phyloP scores from a whole-genome alignment of 2,888 invertebrate species.

The Mythimna vitellina region DNA sequence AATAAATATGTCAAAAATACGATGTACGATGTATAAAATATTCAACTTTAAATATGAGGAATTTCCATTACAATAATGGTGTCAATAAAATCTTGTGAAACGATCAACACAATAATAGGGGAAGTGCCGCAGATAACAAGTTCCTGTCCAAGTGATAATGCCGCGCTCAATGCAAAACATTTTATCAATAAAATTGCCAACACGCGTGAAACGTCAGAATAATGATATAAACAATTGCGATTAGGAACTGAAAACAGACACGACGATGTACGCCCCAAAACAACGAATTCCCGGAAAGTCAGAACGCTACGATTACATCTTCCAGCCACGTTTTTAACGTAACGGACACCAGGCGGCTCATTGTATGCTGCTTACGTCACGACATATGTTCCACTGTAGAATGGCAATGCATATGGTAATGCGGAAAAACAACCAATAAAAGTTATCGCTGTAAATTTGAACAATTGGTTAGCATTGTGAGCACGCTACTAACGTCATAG shows the following conservation, averaged over 20 bases:
- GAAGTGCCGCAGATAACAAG: constrained; percentile 73
- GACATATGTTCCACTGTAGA: constrained; percentile 54
- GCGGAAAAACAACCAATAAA: constrained; percentile 55
- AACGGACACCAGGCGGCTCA: constrained; percentile 47
- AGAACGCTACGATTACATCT: constrained; percentile 47
- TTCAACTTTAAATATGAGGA: background rate
- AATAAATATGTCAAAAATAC: background rate
- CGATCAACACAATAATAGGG: constrained; percentile 58
- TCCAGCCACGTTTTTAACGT: constrained; percentile 52
- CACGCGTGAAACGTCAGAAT: constrained; percentile 47
- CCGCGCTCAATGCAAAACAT: constrained; percentile 63
- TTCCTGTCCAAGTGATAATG: constrained; percentile 74
- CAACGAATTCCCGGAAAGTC: constrained; percentile 67
- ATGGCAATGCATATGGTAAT: constrained; percentile 49
- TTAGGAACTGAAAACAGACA: constrained; percentile 55
- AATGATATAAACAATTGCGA: constrained; percentile 47
- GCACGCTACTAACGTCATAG: constrained; percentile 32
- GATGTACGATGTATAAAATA: background rate
- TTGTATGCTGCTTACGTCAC: constrained; percentile 53
- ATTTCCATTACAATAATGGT: constrained; percentile 20
- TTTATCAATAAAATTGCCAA: constrained; percentile 63
- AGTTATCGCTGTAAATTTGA: constrained; percentile 46
- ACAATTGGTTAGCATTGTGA: constrained; percentile 49
- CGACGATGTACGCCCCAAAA: constrained; percentile 70
- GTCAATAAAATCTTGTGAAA: constrained; percentile 45